Percentiles rank a stretch among this genome's conserved stretches.
These are phyloP conservation scores for Anoplophora glabripennis DNA, from an alignment of 1,140 invertebrate genomes.

Conservation along the genomic window DNA sequence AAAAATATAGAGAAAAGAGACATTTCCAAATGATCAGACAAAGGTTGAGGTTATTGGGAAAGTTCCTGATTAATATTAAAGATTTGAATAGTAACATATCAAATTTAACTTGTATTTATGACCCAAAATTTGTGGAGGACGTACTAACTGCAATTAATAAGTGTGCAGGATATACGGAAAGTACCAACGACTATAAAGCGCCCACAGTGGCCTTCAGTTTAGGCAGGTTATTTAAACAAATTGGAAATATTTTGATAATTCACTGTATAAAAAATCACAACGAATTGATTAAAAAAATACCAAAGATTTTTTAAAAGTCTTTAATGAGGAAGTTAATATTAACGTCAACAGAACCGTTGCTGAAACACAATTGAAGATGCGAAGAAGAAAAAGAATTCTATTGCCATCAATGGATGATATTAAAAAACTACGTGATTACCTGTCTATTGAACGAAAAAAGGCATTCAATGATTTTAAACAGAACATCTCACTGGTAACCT, in stretches of 20 bases:
- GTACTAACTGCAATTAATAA: neutral
- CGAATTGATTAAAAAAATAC: neutral
- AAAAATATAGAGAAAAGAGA: constrained; percentile 6
- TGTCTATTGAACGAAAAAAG: neutral
- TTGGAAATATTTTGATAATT: neutral
- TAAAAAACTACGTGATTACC: neutral
- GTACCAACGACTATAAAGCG: neutral
- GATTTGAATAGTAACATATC: neutral
- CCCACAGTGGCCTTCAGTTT: constrained; percentile 6
- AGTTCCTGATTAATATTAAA: constrained; percentile 2
- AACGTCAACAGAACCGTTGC: constrained; percentile 5
- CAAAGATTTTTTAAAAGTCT: constrained; percentile 9
- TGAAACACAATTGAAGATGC: constrained; percentile 1
- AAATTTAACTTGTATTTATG: constrained; percentile 5
- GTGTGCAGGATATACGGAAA: neutral
- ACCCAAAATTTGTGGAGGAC: neutral
- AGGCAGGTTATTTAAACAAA: neutral
- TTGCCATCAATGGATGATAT: constrained; percentile 3
- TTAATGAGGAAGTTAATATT: constrained; percentile 4
- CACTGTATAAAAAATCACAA: constrained; percentile 3
- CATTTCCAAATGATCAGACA: constrained; percentile 8
- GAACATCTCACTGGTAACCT: neutral
- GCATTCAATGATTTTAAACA: neutral
- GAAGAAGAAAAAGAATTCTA: neutral
- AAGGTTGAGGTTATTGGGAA: neutral